A percentile compares a stretch with the other conserved stretches of the same genome.
These are phyloP conservation scores for Xenopus laevis DNA, from an alignment of 2,113 vertebrate genomes.

Conservation along the genomic window DNA sequence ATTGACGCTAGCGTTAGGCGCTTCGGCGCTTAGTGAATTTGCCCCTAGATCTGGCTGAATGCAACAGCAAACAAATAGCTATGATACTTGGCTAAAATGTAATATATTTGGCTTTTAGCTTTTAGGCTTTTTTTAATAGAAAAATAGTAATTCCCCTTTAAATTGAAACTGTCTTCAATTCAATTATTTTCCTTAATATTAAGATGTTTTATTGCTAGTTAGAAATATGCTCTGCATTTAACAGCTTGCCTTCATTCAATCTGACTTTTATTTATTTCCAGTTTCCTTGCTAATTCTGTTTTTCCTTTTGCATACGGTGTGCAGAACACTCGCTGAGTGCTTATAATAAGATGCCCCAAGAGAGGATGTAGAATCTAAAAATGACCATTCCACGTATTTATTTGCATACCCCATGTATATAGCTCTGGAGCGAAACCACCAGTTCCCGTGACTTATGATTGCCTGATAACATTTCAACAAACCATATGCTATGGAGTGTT, in stretches of 20 bases:
- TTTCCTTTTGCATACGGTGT: background rate
- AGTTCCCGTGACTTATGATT: constrained; percentile 1
- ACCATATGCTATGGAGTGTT: background rate
- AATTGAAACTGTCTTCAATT: too few relatives aligned
- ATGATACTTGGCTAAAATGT: too few relatives aligned
- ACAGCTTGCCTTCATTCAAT: constrained; percentile 5
- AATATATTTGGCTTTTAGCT: too few relatives aligned
- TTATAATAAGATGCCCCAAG: constrained; percentile 27
- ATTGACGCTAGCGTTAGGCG: too few relatives aligned
- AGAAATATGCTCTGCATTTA: background rate
- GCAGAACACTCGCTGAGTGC: background rate
- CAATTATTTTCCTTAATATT: too few relatives aligned
- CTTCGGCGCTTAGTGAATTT: too few relatives aligned
- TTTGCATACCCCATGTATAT: constrained; percentile 7
- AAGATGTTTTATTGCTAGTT: too few relatives aligned
- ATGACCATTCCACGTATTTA: constrained; percentile 17
- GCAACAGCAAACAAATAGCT: too few relatives aligned
- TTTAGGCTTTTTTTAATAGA: too few relatives aligned
- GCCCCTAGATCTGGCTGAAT: too few relatives aligned
- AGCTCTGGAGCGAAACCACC: background rate
- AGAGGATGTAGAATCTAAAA: constrained; percentile 12
- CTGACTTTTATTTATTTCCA: constrained; percentile 28
- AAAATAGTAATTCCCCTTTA: too few relatives aligned
- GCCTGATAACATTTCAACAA: constrained; percentile 12
- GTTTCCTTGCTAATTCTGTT: constrained; percentile 14